Evolutionary conservation across 1,140 invertebrate genomes (phyloP), one percentile per base, ranked within the genome.

Genomic region (Sitophilus oryzae): DNA sequence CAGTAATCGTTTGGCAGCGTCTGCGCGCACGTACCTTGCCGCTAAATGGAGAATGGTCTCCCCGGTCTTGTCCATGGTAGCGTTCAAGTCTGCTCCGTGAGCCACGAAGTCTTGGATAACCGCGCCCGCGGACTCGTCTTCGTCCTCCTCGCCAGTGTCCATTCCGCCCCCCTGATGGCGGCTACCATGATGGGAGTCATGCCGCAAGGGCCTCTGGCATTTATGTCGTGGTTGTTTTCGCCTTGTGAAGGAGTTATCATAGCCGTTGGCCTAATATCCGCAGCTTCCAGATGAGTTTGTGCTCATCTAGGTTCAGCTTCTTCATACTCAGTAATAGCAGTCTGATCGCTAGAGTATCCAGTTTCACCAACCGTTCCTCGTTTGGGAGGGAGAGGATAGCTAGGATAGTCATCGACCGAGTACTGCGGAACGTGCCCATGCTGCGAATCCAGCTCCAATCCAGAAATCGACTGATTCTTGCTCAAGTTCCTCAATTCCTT

Each of bases 161-260:
- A 90, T 67, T 0, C 90, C 88, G 0, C 90, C 87, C 87, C 88
- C 1, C 90, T 78, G 5, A 92, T 85, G 0, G 93, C 87, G 0
- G 93, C 93, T 8, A 96, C 84, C 94, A 97, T 97, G 0, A 97
- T 76, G 0, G 94, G 93, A 0, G 94, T 97, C 73, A 95, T 86
- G 0, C 94, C 94, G 57, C 88, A 88, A 0, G 91, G 90, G 1
- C 89, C 91, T 5, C 89, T 76, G 0, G 88, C 87, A 70, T 96
- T 89, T 4, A 92, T 82, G 53, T 87, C 83, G 48, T 81, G 79
- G 53, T 81, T 78, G n/a, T 69, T 67, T 35, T 76, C 65, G 71
- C 74, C 56, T 76, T 79, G 62, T 2, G 81, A 81, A 15, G 81
- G 81, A 0, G 81, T 82, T 74, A 83, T 78, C 70, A 83, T 83